Evolutionary conservation across 2,113 vertebrate species (phyloP), one percentile per base, ranked within the genome.

Genomic region (Nyctereutes procyonoides): DNA sequence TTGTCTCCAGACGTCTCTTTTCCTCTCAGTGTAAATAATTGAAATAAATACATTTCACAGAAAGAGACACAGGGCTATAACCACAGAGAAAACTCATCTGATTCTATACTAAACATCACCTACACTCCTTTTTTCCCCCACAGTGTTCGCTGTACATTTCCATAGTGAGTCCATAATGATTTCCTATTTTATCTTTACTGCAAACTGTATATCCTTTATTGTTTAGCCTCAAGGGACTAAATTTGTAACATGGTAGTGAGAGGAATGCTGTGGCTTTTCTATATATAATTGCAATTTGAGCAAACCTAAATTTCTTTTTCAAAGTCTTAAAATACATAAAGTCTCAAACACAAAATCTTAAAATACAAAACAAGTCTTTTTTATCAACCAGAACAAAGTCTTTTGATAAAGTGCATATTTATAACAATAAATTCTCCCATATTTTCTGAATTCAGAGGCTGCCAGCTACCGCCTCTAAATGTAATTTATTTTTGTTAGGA

Each of bases 171-270:
- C 63, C 48, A 35, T 63, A 85, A 79, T 4, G 14, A 80, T 62
- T 69, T 71, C 65, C 51, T 71, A 63, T 56, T 93, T 22, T 63
- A 13, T 48, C 35, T 60, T 58, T 35, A 62, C 38, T 32, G 3
- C 4, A 79, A 63, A 58, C 30, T 60, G 1, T 1, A 62, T 48
- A 26, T 32, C 32, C 35, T 65, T 28, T 26, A 6, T 73, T 69
- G 74, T 88, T 69, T 20, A 38, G 11, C 38, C 51, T 69, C 19
- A 22, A 51, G 84, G 15, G 30, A 76, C 67, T n/a, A 3, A 38
- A 24, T 38, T 30, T 67, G 4, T n/a, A 16, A 32, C 35, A 53
- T 11, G 28, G 26, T 0, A 2, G 0, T 17, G 16, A n/a, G 10
- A 67, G 32, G 24, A 43, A 30, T 5, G 10, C n/a, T 38, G 3